Conservation (phyloP, 2,113 vertebrate genomes). For the Azemiops feae region DNA sequence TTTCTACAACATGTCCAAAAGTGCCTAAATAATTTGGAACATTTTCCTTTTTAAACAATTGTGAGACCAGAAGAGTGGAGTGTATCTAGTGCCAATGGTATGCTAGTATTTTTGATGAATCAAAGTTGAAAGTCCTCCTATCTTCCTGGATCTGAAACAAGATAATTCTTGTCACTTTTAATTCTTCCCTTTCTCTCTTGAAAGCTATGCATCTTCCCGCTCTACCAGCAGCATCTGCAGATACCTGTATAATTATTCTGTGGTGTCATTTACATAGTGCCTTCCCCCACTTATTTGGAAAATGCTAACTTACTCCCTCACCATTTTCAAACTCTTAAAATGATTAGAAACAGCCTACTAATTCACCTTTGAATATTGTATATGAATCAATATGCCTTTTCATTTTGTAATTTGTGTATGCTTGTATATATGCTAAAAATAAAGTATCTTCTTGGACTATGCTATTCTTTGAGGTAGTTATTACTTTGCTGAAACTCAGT, state of each 20-base stretch:
- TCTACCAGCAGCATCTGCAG: neutral
- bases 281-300: neutral
- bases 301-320: neutral
- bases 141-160: neutral
- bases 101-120: neutral
- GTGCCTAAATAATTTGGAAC: neutral
- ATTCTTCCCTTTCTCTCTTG: neutral
- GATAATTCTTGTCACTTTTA: neutral
- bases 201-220: neutral
- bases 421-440: neutral
- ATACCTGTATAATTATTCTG: neutral
- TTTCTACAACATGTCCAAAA: neutral
- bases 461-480: neutral
- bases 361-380: neutral
- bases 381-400: neutral
- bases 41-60: neutral
- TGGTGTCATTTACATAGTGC: neutral
- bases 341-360: neutral
- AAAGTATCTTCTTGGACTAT: neutral
- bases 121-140: neutral
- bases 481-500: neutral
- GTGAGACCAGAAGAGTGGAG: neutral
- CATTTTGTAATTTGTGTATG: neutral
- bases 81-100: neutral
- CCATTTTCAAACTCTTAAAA: neutral